These are phyloP conservation scores for Drosophila tsacasi DNA, from an alignment of 1,140 invertebrate species.

Conservation along the genomic window DNA sequence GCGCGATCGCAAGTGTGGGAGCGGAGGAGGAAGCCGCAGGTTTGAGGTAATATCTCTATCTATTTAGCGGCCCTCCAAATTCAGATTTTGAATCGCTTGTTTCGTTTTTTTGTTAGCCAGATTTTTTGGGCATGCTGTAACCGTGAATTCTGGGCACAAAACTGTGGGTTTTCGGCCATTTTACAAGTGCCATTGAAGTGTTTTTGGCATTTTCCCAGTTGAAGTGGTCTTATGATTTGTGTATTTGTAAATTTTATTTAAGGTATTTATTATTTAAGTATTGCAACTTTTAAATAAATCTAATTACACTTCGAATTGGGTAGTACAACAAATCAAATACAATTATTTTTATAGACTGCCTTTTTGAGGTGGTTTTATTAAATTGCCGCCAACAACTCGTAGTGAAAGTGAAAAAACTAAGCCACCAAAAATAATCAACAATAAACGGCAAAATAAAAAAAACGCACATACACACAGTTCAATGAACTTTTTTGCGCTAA, in stretches of 20 bases:
- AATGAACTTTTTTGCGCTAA: slow-evolving; percentile 77
- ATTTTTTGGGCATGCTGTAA: slow-evolving; percentile 49
- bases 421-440: slow-evolving; percentile 58
- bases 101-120: slow-evolving; percentile 5
- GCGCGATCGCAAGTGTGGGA: slow-evolving; percentile 22
- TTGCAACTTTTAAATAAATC: background rate
- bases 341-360: background rate
- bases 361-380: slow-evolving; percentile 1
- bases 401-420: slow-evolving; percentile 72
- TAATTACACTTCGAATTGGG: background rate
- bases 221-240: background rate
- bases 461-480: slow-evolving; percentile 56
- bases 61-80: slow-evolving; percentile 2
- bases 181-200: background rate
- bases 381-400: slow-evolving; percentile 18
- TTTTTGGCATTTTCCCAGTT: background rate
- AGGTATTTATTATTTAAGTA: too few relatives aligned
- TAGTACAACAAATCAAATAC: background rate
- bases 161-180: slow-evolving; percentile 12
- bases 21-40: slow-evolving; percentile 17
- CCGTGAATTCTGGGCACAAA: background rate
- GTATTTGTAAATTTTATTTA: background rate
- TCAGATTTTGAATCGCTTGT: slow-evolving; percentile 1
- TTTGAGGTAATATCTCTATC: slow-evolving; percentile 25
- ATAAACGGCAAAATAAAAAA: slow-evolving; percentile 52